phyloP scores from a whole-genome alignment of 2,888 invertebrate species.

The Rhopalosiphum nymphaeae region DNA sequence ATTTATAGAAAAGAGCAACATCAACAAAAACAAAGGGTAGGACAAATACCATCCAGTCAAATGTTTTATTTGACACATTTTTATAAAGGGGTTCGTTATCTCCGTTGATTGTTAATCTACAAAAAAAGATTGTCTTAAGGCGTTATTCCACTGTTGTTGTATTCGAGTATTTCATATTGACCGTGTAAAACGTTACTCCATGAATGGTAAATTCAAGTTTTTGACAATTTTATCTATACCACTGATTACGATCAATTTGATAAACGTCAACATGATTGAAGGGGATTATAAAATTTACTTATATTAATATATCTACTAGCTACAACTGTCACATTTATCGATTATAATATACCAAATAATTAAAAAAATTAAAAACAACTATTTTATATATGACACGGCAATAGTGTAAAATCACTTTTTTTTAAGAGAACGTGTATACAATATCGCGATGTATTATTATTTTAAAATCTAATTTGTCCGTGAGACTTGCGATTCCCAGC shows the following conservation, averaged over 20 bases:
- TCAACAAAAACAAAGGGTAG: background rate
- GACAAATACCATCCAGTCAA: background rate
- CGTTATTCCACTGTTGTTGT: background rate
- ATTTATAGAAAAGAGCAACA: background rate
- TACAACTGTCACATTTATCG: too few relatives aligned
- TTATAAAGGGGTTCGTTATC: background rate
- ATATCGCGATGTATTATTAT: too few relatives aligned
- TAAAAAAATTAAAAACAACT: too few relatives aligned
- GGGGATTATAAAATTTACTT: background rate
- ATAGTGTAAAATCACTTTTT: too few relatives aligned
- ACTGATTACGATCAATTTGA: background rate
- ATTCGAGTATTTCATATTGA: background rate
- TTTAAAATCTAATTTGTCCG: background rate
- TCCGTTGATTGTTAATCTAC: background rate
- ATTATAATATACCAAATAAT: too few relatives aligned
- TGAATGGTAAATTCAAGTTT: background rate
- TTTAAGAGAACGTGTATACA: too few relatives aligned
- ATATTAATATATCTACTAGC: too few relatives aligned
- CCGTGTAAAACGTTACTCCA: background rate
- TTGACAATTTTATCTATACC: background rate
- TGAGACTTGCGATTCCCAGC: background rate
- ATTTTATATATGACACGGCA: too few relatives aligned
- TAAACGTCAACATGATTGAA: background rate
- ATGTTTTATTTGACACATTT: background rate
- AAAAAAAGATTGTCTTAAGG: background rate